Evolutionary conservation across 2,888 invertebrate species (phyloP), one percentile per base, ranked within the genome.

Genomic region (Cremastobaeus sp.): DNA sequence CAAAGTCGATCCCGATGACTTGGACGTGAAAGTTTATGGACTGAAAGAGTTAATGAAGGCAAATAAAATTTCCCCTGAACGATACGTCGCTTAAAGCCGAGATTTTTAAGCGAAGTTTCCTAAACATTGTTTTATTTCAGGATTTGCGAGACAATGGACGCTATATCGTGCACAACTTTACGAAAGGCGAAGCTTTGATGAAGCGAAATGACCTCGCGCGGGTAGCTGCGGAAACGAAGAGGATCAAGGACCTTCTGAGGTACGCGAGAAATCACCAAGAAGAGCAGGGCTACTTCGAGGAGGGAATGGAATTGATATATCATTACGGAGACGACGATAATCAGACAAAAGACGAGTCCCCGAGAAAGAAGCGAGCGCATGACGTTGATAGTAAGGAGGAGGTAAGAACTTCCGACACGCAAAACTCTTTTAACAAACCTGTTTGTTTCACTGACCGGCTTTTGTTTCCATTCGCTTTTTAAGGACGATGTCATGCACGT

Each of bases 401-500:
- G 77, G 78, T 78, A 71, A 48, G 11, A 18, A 72, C 54, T 60
- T 68, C 48, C 57, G 45, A 45, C 34, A 43, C 39, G 35, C 17
- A 28, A 45, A 73, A 37, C 20, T 1, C n/a, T 39, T 17, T 28
- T 47, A 28, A 41, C 14, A 69, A 71, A 71, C 65, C 35, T 55
- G 57, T 74, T 62, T 37, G 17, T 43, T 62, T 70, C 21, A 65
- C 43, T 69, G 37, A 69, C 30, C 65, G 37, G 39, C 43, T 64
- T 70, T 68, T 65, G 17, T 66, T 57, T 66, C 48, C 30, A 68
- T 55, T 65, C 30, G 34, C 41, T 65, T 25, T 78, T 79, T 25
- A 74, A 87, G 86, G 86, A 86, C n/a, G 85, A 87, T 69, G 80
- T 85, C 68, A 86, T 87, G 84, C 86, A 85, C 74, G 83, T 86